Percentiles rank a stretch among this genome's conserved stretches.
phyloP scores from a whole-genome alignment of 2,888 invertebrate genomes.

The Drosophila nr. perissopoda region DNA sequence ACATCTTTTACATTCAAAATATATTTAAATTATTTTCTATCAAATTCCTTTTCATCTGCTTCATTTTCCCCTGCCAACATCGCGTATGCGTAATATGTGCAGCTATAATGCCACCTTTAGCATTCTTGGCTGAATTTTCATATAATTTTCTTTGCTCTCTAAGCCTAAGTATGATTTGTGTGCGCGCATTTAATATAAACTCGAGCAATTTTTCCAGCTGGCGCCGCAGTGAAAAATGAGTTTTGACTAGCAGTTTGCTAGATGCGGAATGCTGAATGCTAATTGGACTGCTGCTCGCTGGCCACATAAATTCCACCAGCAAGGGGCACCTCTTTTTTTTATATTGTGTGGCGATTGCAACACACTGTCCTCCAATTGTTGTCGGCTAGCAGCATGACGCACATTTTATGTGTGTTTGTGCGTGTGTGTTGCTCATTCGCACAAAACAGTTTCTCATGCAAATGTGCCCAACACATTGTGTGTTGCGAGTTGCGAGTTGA shows the following conservation, averaged over 20 bases:
- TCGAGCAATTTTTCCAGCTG: constrained; percentile 50
- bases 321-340: constrained; percentile 1
- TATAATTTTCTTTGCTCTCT: constrained; percentile 11
- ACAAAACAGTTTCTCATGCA: constrained; percentile 47
- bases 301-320: constrained; percentile 43
- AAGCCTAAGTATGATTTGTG: constrained; percentile 50
- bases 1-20: neutral
- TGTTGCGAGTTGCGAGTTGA: constrained; percentile 14
- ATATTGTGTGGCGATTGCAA: constrained; percentile 36
- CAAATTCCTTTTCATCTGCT: neutral
- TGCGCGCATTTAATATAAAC: constrained; percentile 37
- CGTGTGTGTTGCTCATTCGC: constrained; percentile 23
- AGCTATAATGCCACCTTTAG: constrained; percentile 22
- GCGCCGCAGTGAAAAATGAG: constrained; percentile 56
- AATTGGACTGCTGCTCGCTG: constrained; percentile 46
- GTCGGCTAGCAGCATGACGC: constrained; percentile 49
- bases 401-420: constrained; percentile 20
- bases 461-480: constrained; percentile 31
- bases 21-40: neutral
- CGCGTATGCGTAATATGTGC: constrained; percentile 27
- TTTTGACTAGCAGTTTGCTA: constrained; percentile 34
- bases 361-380: constrained; percentile 64
- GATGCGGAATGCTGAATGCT: constrained; percentile 36
- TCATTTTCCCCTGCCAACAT: neutral
- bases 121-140: constrained; percentile 27